Evolutionary conservation across 30 jellyfish, hydroid and myxozoan genomes (phyloP), one percentile per base, ranked within the genome.

Genomic region (Sanderia malayensis): DNA sequence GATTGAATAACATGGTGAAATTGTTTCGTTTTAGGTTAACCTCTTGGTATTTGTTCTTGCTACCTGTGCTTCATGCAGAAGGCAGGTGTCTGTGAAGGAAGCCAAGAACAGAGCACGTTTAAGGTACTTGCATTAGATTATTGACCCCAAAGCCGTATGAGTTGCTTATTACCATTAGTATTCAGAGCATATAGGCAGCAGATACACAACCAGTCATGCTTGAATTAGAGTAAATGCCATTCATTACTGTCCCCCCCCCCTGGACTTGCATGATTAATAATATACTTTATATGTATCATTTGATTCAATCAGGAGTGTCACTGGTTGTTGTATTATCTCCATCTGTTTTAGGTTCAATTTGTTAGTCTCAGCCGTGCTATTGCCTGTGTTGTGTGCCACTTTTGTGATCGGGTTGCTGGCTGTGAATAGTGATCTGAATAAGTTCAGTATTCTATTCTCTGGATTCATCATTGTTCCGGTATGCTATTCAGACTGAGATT

Each of bases 371-470:
- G 31, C 71, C 31, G 55, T 83, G 22, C 76, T 90, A 21, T 74
- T 90, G 79, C 87, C 92, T 2, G 32, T 90, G 37, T 60, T 90
- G 70, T 80, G 96, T 29, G 92, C 75, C 58, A 76, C 93, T 57
- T 85, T 90, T 47, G 96, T 90, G 31, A 70, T 71, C 63, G 98
- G 95, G 15, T 30, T 90, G 70, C 29, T 90, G 65, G 60, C 94
- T 6, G 98, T 90, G 59, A 69, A 79, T 28, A 75, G 27, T 7
- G 81, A 77, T 24, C 94, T 84, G 65, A 81, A 66, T 26, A 34
- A 34, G 31, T 77, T 80, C 70, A 73, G 75, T 33, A 49, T 65
- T 18, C 61, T 64, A 52, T 82, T 82, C 47, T 21, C 85, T 62
- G 86, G 75, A 17, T 72, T 82, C 46, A 71, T 73, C 2, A 34